phyloP scores from a whole-genome alignment of 2,113 vertebrate species.

The Phylloscopus trochiloides region DNA sequence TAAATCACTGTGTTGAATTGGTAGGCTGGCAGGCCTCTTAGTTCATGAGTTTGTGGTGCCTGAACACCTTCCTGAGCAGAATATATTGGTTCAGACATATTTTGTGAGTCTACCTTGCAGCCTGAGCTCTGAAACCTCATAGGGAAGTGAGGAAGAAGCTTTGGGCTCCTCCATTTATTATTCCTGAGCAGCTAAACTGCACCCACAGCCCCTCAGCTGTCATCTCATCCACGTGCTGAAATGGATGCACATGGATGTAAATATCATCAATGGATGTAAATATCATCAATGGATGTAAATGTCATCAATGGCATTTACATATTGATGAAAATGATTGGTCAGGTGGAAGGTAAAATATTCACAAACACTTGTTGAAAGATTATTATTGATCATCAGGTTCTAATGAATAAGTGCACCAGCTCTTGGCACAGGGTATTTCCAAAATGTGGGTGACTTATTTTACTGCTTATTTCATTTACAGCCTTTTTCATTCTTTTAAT shows the following conservation, averaged over 20 bases:
- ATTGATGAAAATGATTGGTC: neutral
- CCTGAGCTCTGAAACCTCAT: neutral
- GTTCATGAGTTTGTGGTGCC: neutral
- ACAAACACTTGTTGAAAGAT: neutral
- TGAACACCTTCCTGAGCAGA: neutral
- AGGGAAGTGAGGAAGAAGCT: neutral
- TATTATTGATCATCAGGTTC: neutral
- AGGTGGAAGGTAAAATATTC: neutral
- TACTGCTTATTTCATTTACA: neutral
- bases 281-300: neutral
- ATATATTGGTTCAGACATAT: neutral
- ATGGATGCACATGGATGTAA: neutral
- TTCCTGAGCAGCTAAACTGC: neutral
- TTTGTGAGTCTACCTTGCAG: neutral
- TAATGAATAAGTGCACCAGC: neutral
- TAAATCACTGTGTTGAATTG: slow-evolving; percentile 6
- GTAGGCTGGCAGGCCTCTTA: neutral
- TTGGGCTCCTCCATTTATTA: neutral
- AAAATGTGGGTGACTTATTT: neutral
- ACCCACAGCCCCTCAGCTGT: neutral
- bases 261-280: neutral
- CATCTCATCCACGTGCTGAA: neutral
- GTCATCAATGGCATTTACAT: neutral
- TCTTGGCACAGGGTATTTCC: neutral
- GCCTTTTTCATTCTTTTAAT: neutral